These are phyloP conservation scores for Phrynocephalus vlangalii DNA, from an alignment of 2,797 vertebrate genomes.

Conservation along the genomic window DNA sequence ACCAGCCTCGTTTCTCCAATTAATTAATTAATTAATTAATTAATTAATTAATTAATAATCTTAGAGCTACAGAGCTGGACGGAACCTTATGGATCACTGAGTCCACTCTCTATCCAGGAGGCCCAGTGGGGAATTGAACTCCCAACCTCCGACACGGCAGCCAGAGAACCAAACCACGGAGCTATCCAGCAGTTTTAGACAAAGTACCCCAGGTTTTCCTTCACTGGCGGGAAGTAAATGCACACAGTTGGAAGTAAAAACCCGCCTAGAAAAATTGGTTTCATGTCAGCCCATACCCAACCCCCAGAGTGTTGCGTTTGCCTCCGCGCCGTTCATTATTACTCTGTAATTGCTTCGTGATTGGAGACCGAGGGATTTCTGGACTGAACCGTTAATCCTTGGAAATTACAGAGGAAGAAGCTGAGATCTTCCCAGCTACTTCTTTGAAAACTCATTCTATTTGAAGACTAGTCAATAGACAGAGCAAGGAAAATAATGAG, in stretches of 20 bases:
- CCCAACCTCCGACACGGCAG: too few species aligned
- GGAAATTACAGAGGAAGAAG: background rate
- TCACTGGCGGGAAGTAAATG: conserved; percentile 13
- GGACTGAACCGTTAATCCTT: conserved; percentile 21
- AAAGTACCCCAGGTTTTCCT: background rate
- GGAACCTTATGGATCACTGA: too few species aligned
- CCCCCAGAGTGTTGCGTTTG: background rate
- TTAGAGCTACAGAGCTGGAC: too few species aligned
- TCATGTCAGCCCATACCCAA: conserved; percentile 22
- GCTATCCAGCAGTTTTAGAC: too few species aligned
- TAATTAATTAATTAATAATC: too few species aligned
- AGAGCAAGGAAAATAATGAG: background rate
- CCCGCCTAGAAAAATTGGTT: background rate
- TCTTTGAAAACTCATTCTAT: background rate
- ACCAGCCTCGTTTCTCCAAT: background rate
- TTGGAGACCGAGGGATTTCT: conserved; percentile 23
- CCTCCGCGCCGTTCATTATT: conserved; percentile 18
- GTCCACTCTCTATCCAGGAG: too few species aligned
- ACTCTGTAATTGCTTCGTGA: conserved; percentile 46
- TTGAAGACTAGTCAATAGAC: background rate
- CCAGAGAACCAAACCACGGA: too few species aligned
- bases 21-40: too few species aligned
- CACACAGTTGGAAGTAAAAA: background rate
- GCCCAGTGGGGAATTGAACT: too few species aligned
- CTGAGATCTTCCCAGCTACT: background rate